phyloP scores from a whole-genome alignment of 2,888 invertebrate genomes.

The Drosophila meridionalis region DNA sequence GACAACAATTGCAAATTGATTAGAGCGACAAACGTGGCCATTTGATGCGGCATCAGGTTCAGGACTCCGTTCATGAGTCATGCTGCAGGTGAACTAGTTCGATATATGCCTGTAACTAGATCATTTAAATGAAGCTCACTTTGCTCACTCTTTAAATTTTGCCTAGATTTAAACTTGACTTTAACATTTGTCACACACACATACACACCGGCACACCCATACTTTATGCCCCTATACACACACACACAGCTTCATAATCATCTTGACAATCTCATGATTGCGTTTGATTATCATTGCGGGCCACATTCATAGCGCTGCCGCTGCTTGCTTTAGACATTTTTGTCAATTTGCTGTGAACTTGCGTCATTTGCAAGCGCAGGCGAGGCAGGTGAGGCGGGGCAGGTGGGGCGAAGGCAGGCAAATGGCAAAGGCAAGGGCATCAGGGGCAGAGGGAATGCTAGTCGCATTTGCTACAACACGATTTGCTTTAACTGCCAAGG shows the following conservation, averaged over 20 bases:
- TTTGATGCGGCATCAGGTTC: slow-evolving; percentile 43
- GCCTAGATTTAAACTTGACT: not conserved
- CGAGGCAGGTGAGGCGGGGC: no score
- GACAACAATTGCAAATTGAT: slow-evolving; percentile 73
- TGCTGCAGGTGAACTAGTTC: not conserved
- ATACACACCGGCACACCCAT: not conserved
- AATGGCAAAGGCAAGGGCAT: not conserved
- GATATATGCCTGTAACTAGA: not conserved
- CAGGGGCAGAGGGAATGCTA: slow-evolving; percentile 29
- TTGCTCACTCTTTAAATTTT: not conserved
- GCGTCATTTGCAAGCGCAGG: slow-evolving; percentile 58
- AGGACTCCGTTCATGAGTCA: slow-evolving; percentile 5
- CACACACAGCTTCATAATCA: slow-evolving; percentile 14
- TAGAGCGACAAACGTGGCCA: slow-evolving; percentile 50
- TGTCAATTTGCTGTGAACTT: slow-evolving; percentile 69
- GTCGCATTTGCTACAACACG: slow-evolving; percentile 76
- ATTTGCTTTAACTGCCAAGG: slow-evolving; percentile 67
- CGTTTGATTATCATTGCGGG: slow-evolving; percentile 39
- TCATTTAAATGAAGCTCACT: not conserved
- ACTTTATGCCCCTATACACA: not conserved
- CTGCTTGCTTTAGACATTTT: slow-evolving; percentile 63
- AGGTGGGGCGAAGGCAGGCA: no score
- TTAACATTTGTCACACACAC: not conserved
- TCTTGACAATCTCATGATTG: slow-evolving; percentile 28
- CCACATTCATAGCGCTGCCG: slow-evolving; percentile 41